Evolutionary conservation across 2,797 vertebrate genomes (phyloP).

Genomic region (Rhinella marina): DNA sequence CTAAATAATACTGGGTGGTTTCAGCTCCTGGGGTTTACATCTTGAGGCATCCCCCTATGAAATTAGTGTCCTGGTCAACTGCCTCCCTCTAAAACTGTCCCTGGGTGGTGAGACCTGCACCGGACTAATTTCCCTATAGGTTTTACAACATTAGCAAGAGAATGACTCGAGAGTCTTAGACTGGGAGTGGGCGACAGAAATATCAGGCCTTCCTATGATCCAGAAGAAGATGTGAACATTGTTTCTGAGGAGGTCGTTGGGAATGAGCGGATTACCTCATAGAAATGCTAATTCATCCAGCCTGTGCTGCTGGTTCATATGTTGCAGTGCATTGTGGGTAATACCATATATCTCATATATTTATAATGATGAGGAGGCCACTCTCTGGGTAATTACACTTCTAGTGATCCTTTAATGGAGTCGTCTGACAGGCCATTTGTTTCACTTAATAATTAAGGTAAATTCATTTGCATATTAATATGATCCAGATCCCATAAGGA

Average conservation of each 20-base stretch:
- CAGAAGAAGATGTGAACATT: not conserved
- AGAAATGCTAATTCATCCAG: not conserved
- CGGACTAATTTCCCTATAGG: too few relatives aligned
- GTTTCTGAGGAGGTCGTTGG: not conserved
- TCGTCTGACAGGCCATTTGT: conserved; percentile 25
- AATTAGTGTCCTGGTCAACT: too few relatives aligned
- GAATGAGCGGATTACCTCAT: not conserved
- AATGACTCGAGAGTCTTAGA: too few relatives aligned
- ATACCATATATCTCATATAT: not conserved
- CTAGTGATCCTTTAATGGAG: conserved; percentile 18
- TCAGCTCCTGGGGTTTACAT: too few relatives aligned
- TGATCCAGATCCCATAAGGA: not conserved
- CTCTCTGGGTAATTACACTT: conserved; percentile 21
- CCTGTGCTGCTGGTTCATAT: not conserved
- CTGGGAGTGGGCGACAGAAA: too few relatives aligned
- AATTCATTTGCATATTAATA: conserved; percentile 39
- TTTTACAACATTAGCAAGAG: too few relatives aligned
- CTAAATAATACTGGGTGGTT: too few relatives aligned
- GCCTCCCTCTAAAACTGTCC: too few relatives aligned
- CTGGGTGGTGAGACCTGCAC: too few relatives aligned
- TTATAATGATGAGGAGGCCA: not conserved
- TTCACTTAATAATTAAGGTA: conserved; percentile 40
- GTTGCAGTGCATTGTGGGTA: conserved; percentile 3
- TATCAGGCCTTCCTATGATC: too few relatives aligned
- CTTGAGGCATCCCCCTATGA: too few relatives aligned